These are phyloP conservation scores for Agriopis aurantiaria DNA, from an alignment of 2,888 invertebrate species.

Conservation along the genomic window DNA sequence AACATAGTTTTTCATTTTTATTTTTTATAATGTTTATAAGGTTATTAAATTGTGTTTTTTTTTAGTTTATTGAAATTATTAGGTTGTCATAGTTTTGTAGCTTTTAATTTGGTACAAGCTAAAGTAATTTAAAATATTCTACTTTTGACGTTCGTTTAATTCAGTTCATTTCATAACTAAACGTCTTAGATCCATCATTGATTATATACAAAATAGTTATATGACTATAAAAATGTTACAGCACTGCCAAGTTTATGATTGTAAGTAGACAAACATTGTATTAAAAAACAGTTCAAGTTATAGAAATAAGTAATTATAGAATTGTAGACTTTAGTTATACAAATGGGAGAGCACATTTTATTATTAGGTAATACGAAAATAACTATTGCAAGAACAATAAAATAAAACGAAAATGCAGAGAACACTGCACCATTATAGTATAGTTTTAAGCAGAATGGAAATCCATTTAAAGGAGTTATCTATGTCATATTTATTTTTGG, in stretches of 20 bases:
- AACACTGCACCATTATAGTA: constrained; percentile 35
- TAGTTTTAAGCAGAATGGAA: constrained; percentile 48
- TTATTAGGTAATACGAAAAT: background rate
- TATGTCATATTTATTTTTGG: constrained; percentile 59
- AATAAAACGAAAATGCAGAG: background rate
- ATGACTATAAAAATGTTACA: constrained; percentile 65
- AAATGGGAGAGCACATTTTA: constrained; percentile 32
- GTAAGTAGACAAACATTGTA: constrained; percentile 55
- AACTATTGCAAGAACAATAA: background rate
- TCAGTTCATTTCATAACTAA: background rate
- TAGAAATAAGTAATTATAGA: constrained; percentile 45
- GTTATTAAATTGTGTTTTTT: background rate
- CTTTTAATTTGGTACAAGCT: constrained; percentile 15
- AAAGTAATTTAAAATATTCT: no score
- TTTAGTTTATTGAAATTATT: constrained; percentile 10
- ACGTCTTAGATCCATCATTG: constrained; percentile 46
- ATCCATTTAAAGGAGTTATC: constrained; percentile 34
- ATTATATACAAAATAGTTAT: constrained; percentile 55
- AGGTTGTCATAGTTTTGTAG: constrained; percentile 42
- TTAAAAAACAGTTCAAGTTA: constrained; percentile 56
- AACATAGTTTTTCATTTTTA: background rate
- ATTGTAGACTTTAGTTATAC: constrained; percentile 47
- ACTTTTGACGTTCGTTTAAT: background rate
- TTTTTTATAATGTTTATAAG: background rate
- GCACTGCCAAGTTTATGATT: constrained; percentile 78